Evolutionary conservation across 2,888 invertebrate genomes (phyloP), one percentile per base, ranked within the genome.

Genomic region (Slavum lentiscoides): DNA sequence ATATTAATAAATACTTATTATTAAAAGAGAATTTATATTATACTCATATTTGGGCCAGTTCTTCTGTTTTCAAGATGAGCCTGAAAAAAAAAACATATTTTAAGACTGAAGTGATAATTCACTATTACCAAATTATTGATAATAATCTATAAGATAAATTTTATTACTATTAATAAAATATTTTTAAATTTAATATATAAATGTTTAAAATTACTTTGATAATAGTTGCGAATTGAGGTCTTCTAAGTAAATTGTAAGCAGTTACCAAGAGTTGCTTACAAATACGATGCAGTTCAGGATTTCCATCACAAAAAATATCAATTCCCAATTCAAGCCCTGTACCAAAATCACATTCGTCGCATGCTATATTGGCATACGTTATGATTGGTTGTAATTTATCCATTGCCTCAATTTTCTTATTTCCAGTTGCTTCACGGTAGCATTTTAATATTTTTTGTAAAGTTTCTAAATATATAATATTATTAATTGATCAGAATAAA

Each of bases 341-440:
- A 0, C 97, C 98, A 87, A 96, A 97, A 86, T 98, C 97, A 85
- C 94, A 93, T 86, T 98, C 98, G 85, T 98, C 98, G 81, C 94
- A 91, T 0, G 97, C 98, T 86, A 95, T 95, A 86, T 91, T 93
- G 9, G 95, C 92, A 81, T 91, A 91, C 6, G 93, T 95, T 82
- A 96, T 90, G 2, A 95, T 88, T 81, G 94, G 93, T 84, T 95
- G 94, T 6, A 97, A 86, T 49, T 92, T 90, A 37, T 92, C 91
- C 82, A 93, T 88, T 53, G 90, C 87, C 72, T 88, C 88, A 82
- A 89, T 88, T 84, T 90, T 91, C 83, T 92, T 90, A 17, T 87
- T 88, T 39, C 91, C 88, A 7, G 88, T 86, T 82, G 88, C 88
- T 17, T 90, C 89, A 67, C 91, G 89, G 67, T 90, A 88, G 70